A percentile compares a stretch with the other conserved stretches of the same genome.
Conservation (phyloP, 2,113 vertebrate genomes). For the Gambusia affinis region DNA sequence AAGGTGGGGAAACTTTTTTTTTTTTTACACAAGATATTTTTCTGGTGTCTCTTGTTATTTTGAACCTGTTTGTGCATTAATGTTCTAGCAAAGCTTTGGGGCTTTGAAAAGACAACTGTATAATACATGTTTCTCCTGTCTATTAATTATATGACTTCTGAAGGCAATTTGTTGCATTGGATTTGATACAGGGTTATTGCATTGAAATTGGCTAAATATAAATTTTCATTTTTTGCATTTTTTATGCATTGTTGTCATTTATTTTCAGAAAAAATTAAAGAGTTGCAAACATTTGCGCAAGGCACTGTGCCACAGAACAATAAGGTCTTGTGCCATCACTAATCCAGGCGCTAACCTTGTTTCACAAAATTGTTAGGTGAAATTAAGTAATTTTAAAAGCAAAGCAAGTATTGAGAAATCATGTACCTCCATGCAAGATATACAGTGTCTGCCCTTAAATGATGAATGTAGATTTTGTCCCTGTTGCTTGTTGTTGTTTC, state of each 20-base stretch:
- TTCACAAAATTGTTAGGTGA: constrained; percentile 25
- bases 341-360: constrained; percentile 52
- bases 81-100: background rate
- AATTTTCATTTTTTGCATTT: background rate
- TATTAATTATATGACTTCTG: background rate
- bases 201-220: background rate
- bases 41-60: background rate
- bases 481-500: constrained; percentile 73
- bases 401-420: constrained; percentile 51
- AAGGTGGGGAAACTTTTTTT: too few relatives aligned
- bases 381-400: constrained; percentile 33
- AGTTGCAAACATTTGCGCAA: background rate
- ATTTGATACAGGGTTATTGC: background rate
- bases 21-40: too few relatives aligned
- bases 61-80: background rate
- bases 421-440: constrained; percentile 52
- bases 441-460: constrained; percentile 66
- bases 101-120: background rate
- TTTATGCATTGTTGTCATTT: background rate
- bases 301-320: background rate
- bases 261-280: background rate
- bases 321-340: constrained; percentile 12
- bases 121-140: background rate
- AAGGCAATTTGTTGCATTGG: background rate
- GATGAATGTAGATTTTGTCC: constrained; percentile 76